phyloP scores from a whole-genome alignment of 2,797 vertebrate species.

The Ctenopoma kingsleyae region DNA sequence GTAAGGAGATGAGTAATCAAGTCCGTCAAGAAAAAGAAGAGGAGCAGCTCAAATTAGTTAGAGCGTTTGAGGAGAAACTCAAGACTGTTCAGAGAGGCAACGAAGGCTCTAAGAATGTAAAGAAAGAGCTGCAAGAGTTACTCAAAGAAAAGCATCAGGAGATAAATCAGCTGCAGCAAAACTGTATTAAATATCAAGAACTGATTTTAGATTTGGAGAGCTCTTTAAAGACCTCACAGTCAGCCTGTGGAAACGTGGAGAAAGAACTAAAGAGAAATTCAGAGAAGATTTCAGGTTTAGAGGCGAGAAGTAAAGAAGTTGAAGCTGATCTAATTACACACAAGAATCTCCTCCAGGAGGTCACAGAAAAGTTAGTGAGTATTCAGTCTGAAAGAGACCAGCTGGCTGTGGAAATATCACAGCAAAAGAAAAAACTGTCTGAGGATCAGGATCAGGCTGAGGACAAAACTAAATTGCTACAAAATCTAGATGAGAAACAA shows the following conservation, averaged over 20 bases:
- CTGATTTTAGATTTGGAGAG: constrained; percentile 88
- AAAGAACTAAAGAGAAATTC: constrained; percentile 77
- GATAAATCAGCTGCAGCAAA: constrained; percentile 89
- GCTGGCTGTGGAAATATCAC: constrained; percentile 74
- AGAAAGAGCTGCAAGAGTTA: constrained; percentile 89
- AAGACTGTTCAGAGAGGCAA: constrained; percentile 86
- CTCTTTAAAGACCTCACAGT: constrained; percentile 81
- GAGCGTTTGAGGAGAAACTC: constrained; percentile 89
- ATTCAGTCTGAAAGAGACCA: constrained; percentile 78
- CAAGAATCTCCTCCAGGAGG: constrained; percentile 74
- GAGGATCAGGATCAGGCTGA: constrained; percentile 65
- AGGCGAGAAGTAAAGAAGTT: constrained; percentile 63
- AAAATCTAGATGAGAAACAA: constrained; percentile 71
- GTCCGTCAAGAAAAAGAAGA: constrained; percentile 86
- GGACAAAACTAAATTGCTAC: constrained; percentile 58
- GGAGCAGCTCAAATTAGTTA: constrained; percentile 86
- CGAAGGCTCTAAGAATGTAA: constrained; percentile 86
- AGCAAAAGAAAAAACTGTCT: constrained; percentile 57
- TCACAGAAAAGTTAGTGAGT: constrained; percentile 68
- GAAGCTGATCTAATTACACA: constrained; percentile 73
- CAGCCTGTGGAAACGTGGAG: constrained; percentile 71
- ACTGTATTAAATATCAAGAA: constrained; percentile 91
- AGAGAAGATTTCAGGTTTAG: constrained; percentile 68
- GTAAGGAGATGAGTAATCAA: constrained; percentile 77
- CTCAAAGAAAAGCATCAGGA: constrained; percentile 92